Evolutionary conservation across 2,797 vertebrate species (phyloP), one percentile per base, ranked within the genome.

Genomic region (Ptychadena robeensis): DNA sequence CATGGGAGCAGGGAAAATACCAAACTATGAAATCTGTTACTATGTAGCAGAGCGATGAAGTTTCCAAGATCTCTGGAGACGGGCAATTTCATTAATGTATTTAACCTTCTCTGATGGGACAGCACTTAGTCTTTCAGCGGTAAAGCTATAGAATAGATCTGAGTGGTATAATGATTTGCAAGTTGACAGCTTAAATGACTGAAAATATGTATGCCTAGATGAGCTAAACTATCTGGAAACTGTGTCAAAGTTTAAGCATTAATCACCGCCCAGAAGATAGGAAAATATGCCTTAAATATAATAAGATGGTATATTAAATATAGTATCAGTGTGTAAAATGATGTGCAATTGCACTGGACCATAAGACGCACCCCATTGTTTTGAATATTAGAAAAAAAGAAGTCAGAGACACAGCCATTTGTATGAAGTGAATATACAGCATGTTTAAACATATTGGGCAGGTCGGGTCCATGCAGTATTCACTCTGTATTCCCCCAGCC

Each of bases 141-240:
- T 35, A 82, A 57, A 75, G 61, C 48, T 53, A 9, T 30, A 65
- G 35, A 63, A 69, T 28, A 69, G 64, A 70, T 15, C 31, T 15
- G 12, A n/a, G 27, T 61, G 34, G 77, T 82, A 27, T 9, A 10
- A 44, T 59, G 59, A 82, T 77, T n/a, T 30, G n/a, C 18, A 40
- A 64, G 27, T 35, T 77, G 73, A 64, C 73, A 69, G 27, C 9
- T n/a, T 75, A 75, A 74, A 74, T 12, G 14, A 31, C 34, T n/a
- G 25, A 28, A 69, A 57, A 75, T 59, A 75, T 28, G n/a, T 15
- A 31, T 37, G 25, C 37, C 48, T 11, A 31, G 66, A 18, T 59
- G 30, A 40, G 63, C n/a, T n/a, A 34, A 28, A 72, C 34, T 30
- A 34, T 61, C 12, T 2, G 31, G n/a, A 28, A 9, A n/a, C 12